Evolutionary conservation across 1,140 invertebrate genomes (phyloP).

Genomic region (Papilio helenus): DNA sequence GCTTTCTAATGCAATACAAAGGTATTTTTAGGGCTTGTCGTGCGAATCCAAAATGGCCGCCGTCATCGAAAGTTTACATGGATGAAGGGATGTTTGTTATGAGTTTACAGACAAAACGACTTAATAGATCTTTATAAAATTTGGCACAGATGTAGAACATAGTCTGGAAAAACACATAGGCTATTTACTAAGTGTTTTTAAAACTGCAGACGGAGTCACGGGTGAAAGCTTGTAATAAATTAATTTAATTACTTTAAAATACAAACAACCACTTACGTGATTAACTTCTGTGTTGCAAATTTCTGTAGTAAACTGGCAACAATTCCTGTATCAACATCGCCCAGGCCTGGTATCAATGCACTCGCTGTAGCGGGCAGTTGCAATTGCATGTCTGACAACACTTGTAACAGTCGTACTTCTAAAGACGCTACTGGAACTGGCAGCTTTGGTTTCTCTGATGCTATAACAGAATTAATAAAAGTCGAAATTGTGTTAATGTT

Average conservation of each 20-base stretch:
- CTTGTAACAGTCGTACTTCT: constrained; percentile 88
- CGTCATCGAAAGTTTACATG: too few relatives aligned
- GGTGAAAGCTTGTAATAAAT: too few relatives aligned
- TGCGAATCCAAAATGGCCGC: too few relatives aligned
- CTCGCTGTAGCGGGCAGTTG: constrained; percentile 88
- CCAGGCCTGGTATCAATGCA: constrained; percentile 68
- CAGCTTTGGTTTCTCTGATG: constrained; percentile 70
- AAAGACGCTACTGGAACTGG: constrained; percentile 66
- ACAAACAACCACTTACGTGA: constrained; percentile 79
- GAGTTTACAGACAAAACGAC: too few relatives aligned
- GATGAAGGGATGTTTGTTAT: too few relatives aligned
- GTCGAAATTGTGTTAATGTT: too few relatives aligned
- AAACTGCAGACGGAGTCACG: too few relatives aligned
- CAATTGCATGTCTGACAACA: constrained; percentile 90
- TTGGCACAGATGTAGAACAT: too few relatives aligned
- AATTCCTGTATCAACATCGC: constrained; percentile 73
- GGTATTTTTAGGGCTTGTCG: not conserved
- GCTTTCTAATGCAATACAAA: constrained; percentile 16
- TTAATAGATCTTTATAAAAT: too few relatives aligned
- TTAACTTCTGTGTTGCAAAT: constrained; percentile 93
- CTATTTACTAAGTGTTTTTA: too few relatives aligned
- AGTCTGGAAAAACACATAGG: too few relatives aligned
- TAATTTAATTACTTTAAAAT: constrained; percentile 6
- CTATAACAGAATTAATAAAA: constrained; percentile 63
- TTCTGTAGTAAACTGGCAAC: constrained; percentile 88